Base-by-base conservation (phyloP, 2,113 vertebrate genomes). In the Hipposideros armiger region DNA sequence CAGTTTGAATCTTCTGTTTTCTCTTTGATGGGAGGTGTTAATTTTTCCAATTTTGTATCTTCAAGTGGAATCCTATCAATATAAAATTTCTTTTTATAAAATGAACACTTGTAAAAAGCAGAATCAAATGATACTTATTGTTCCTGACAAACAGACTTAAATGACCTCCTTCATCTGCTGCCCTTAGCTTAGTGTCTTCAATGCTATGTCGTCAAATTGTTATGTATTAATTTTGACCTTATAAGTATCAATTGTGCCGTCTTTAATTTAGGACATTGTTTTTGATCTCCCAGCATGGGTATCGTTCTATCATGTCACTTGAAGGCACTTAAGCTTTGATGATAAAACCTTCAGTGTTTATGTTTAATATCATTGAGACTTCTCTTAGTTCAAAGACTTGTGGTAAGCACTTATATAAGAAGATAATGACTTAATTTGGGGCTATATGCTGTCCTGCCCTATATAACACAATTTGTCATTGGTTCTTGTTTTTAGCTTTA, bases 11-110 rank as follows among this genome's bases (percentile, higher is more conserved):
- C 20, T 42, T 94, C 92, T 81, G 24, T 40, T 72, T 84, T 30
- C 11, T 73, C 83, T 93, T 73, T 80, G 19, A 64, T 80, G 32
- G 45, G 24, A 47, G 70, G 36, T 42, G 28, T 92, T 88, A 81
- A 87, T 95, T 87, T 80, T 52, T 22, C 36, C 62, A 92, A n/a
- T 91, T 89, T 97, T 87, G 19, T 86, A 83, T 50, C 47, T 45
- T 93, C 64, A 62, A 47, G 58, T 94, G 20, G 42, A 94, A 76
- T 77, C 7, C 20, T 64, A 87, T 10, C 20, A 50, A 90, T 73
- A 87, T 30, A 91, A 70, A 60, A 42, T 67, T 56, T 91, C 3
- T 80, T 36, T 93, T 64, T 54, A 77, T 74, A 69, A 58, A 93
- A 22, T 30, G 16, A 54, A 86, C 10, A 36, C 2, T 60, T 87